Percentiles rank a stretch among this genome's conserved stretches.
Evolutionary conservation across 1,140 invertebrate species (phyloP).

Genomic region (Thaumatotibia leucotreta): DNA sequence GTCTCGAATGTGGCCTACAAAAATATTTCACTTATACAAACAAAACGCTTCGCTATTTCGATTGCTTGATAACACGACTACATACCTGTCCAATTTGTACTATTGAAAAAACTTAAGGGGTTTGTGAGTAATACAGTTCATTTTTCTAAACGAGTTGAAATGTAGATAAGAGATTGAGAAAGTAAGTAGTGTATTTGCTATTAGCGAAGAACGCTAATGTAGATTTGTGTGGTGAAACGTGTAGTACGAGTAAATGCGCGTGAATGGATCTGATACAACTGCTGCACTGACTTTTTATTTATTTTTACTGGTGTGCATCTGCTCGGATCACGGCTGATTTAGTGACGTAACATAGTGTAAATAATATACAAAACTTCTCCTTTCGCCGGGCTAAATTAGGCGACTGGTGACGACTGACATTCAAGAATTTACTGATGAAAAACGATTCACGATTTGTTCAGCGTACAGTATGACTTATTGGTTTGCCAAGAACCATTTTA

Average conservation of each 20-base stretch:
- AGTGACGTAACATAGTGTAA: neutral
- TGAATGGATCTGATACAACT: conserved; percentile 15
- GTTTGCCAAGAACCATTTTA: too few species aligned
- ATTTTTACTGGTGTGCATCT: conserved; percentile 5
- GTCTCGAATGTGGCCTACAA: neutral
- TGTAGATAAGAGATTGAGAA: neutral
- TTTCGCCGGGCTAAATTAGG: neutral
- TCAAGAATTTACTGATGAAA: neutral
- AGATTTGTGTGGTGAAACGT: conserved; percentile 19
- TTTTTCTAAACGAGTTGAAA: neutral
- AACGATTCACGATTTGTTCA: neutral
- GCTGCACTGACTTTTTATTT: conserved; percentile 7
- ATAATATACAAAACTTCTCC: conserved; percentile 1
- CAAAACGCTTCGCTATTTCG: neutral
- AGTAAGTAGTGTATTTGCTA: neutral
- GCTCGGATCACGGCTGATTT: neutral
- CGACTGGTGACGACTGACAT: neutral
- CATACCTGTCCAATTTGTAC: neutral
- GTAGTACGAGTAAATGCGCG: conserved; percentile 10
- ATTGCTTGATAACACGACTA: neutral
- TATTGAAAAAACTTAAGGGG: neutral
- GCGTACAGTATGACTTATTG: neutral
- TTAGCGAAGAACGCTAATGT: conserved; percentile 2
- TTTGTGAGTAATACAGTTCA: neutral
- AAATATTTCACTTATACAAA: conserved; percentile 2